These are phyloP conservation scores for Amazona guildingii DNA, from an alignment of 2,113 vertebrate genomes.

Conservation along the genomic window DNA sequence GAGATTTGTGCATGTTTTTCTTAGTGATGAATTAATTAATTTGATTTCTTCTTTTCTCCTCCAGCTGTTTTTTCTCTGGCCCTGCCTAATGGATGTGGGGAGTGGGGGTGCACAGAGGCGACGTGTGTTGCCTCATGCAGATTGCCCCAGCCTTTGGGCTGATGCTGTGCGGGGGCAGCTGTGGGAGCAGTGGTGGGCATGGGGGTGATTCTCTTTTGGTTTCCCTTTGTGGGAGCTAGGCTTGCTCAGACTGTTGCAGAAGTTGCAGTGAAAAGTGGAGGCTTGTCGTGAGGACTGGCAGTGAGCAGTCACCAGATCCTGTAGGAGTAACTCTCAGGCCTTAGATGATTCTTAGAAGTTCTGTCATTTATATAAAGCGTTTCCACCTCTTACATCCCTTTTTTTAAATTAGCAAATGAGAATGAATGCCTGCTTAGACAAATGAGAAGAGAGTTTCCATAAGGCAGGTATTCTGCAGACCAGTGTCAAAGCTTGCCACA, in stretches of 20 bases:
- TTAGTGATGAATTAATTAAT: conserved; percentile 72
- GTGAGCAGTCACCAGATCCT: neutral
- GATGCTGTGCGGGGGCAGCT: neutral
- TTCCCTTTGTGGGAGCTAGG: neutral
- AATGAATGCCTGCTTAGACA: neutral
- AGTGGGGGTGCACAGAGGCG: neutral
- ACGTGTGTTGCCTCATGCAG: neutral
- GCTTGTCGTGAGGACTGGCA: neutral
- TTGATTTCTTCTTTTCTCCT: conserved; percentile 28
- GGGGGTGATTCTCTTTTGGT: neutral
- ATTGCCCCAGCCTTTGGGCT: neutral
- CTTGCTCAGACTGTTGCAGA: neutral
- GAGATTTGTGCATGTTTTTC: conserved; percentile 70
- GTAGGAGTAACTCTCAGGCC: neutral
- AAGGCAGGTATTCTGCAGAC: neutral
- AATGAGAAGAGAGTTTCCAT: neutral
- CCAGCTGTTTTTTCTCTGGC: neutral
- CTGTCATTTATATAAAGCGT: neutral
- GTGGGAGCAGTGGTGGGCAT: neutral
- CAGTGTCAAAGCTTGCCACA: neutral
- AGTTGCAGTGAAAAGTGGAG: neutral
- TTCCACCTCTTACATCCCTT: neutral
- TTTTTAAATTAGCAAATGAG: neutral
- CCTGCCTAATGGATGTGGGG: neutral
- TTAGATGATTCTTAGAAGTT: neutral